Base-by-base conservation (phyloP, 2,888 invertebrate species). In the Ditula angustiorana region DNA sequence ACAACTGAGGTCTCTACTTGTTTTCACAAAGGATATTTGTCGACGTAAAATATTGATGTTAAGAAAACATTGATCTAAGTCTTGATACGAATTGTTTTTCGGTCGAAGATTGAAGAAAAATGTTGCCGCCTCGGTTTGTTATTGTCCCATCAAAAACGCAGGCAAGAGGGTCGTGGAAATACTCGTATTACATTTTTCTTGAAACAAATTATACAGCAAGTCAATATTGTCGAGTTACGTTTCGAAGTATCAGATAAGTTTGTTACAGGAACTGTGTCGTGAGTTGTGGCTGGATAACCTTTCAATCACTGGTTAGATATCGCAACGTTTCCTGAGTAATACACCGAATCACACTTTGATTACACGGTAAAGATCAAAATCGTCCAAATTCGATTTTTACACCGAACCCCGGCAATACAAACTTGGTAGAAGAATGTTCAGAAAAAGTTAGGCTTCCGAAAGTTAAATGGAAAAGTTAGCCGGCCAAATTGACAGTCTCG, bases 391-490 rank as follows among this genome's bases (percentile, higher is more conserved):
- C 75, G 75, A 79, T 82, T 84, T 84, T 79, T 82, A 79, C 78
- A 78, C 71, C 72, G 68, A 77, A 69, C 72, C 69, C 74, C 73
- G 69, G 71, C 73, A 81, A 79, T 77, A 81, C 77, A 83, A 86
- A 85, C 82, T 82, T 74, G 77, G 76, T 68, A 71, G 79, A 89
- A 85, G 84, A 87, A 88, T 85, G 81, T 81, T 78, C 73, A 74
- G 78, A 83, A 85, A 63, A 86, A 88, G 82, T 85, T 83, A 73
- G 78, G 80, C 77, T 79, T 74, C 73, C 77, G 67, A 82, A 90
- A 91, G 88, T 90, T 91, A 90, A 92, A 92, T 90, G 86, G 86
- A 82, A 91, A 92, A 90, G 91, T 92, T 92, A 80, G 71, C 73
- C 75, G 77, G 81, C 80, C 81, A 87, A 88, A 91, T 89, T 90